Evolutionary conservation across 2,888 invertebrate species (phyloP), one percentile per base, ranked within the genome.

Genomic region (Balanococcus diminutus): DNA sequence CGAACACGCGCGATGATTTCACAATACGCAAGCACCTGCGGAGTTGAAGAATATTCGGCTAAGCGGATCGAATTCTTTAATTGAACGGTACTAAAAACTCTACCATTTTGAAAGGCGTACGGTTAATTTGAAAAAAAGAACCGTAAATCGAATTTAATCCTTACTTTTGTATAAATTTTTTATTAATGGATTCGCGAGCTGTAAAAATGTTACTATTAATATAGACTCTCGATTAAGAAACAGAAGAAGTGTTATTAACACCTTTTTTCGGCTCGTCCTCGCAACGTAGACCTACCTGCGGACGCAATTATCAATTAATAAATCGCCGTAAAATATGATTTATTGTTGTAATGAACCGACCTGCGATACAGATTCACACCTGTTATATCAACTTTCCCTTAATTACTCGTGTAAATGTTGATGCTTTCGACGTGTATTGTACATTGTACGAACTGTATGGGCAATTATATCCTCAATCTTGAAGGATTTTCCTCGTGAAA

Each of bases 171-270:
- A n/a, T 56, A 4, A 79, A 79, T 36, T 32, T 79, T 36, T 36
- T 36, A 79, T 79, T 79, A 79, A 79, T 79, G 75, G 75, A 79
- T 79, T 79, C 36, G 75, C 75, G 28, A 79, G 32, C 75, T 36
- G 75, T 67, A 28, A 67, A 67, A 67, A 67, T 67, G 67, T 31
- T 67, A 14, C 1, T 79, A 36, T 79, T 16, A 79, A 79, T 31
- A 19, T 31, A 19, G 75, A 19, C n/a, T 79, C 75, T 79, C 22
- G 28, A 79, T 79, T 31, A 36, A 79, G 19, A 36, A 79, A 19
- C 75, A 79, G 36, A 79, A 79, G 75, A 79, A 36, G 36, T 79
- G 22, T 36, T 22, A 79, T 79, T 79, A 79, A 36, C 75, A 79
- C 75, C 75, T 79, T 79, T 79, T 79, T 72, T 72, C 75, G 19